phyloP scores from a whole-genome alignment of 2,888 invertebrate genomes.

The Trachelus stipa region DNA sequence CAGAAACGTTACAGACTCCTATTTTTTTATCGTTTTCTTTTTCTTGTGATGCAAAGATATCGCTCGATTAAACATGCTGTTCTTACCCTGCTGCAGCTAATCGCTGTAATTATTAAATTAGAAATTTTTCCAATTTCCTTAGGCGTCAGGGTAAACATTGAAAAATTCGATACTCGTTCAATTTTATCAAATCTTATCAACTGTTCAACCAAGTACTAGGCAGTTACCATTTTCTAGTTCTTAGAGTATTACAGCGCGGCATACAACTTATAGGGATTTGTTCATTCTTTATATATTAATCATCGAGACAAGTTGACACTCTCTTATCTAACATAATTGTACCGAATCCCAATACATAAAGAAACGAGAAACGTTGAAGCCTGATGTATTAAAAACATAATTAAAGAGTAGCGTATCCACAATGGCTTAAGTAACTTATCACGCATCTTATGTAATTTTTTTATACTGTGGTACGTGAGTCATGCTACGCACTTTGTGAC shows the following conservation, averaged over 20 bases:
- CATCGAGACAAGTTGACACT: neutral
- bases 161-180: slow-evolving; percentile 10
- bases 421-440: neutral
- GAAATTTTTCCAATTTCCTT: slow-evolving; percentile 14
- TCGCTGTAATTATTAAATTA: slow-evolving; percentile 1
- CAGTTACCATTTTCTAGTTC: neutral
- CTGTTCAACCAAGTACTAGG: slow-evolving; percentile 19
- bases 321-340: neutral
- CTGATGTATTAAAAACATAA: neutral
- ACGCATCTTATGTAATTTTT: neutral
- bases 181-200: slow-evolving; percentile 14
- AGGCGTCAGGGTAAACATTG: slow-evolving; percentile 11
- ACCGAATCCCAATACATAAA: neutral
- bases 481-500: neutral
- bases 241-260: neutral
- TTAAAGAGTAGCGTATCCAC: neutral
- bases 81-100: neutral
- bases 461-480: neutral
- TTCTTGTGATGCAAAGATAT: neutral
- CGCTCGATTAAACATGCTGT: neutral
- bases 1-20: neutral
- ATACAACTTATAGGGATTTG: neutral
- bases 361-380: neutral
- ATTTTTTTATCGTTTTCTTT: neutral
- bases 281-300: neutral